A percentile compares a stretch with the other conserved stretches of the same genome.
Evolutionary conservation across 1,140 invertebrate genomes (phyloP).

Genomic region (Cataglyphis hispanica): DNA sequence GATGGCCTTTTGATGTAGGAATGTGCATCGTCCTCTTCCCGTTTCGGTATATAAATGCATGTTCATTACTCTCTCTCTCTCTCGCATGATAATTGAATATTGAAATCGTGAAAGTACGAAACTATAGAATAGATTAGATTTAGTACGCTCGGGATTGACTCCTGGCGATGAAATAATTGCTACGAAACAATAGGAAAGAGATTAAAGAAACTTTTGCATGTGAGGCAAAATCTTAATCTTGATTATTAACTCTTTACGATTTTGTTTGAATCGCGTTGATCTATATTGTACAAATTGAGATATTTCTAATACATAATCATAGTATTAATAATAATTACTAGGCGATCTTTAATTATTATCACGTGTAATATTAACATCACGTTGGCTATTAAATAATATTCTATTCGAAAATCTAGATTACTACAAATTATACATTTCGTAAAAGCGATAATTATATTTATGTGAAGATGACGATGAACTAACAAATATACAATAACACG

Average conservation of each 20-base stretch:
- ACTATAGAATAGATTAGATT: background rate
- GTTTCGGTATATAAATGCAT: slow-evolving; percentile 22
- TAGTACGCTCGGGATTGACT: background rate
- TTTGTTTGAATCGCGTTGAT: background rate
- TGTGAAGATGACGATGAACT: slow-evolving; percentile 41
- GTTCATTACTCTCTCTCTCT: background rate
- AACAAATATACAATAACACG: background rate
- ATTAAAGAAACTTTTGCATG: background rate
- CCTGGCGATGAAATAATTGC: background rate
- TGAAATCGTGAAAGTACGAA: background rate
- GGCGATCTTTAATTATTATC: background rate
- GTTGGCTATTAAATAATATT: background rate
- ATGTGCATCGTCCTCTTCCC: slow-evolving; percentile 44
- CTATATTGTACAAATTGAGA: slow-evolving; percentile 6
- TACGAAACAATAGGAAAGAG: no score
- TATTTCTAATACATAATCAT: slow-evolving; percentile 13
- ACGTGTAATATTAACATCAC: background rate
- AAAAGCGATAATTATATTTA: background rate
- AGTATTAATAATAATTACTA: slow-evolving; percentile 17
- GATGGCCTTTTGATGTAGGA: slow-evolving; percentile 50
- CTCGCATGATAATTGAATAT: background rate
- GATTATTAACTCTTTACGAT: background rate
- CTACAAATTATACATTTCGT: background rate
- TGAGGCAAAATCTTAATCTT: background rate
- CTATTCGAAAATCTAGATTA: background rate